Evolutionary conservation across 2,113 vertebrate genomes (phyloP), one percentile per base, ranked within the genome.

Genomic region (Rhodinocichla rosea): DNA sequence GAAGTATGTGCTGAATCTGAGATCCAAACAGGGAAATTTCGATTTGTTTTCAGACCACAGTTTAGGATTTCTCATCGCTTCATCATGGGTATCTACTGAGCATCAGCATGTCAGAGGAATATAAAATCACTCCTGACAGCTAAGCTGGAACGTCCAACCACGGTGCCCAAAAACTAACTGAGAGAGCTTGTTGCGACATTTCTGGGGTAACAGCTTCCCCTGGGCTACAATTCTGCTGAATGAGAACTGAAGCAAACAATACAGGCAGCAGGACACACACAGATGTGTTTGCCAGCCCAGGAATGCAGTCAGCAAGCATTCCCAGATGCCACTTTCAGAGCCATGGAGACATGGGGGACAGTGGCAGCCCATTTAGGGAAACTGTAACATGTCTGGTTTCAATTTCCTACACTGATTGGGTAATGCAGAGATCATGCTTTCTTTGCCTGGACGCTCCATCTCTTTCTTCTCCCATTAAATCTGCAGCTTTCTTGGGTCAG

Each of bases 201-300:
- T 97, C 97, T 97, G 77, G 96, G 96, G 59, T 96, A 97, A 77
- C 85, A 79, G 87, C 79, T 96, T 94, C 92, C 97, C 95, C 81
- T 94, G 74, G 92, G 97, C 95, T 96, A 95, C 65, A 59, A 11
- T 60, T 93, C 85, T 75, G 89, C 89, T 91, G 92, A 96, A 97
- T 64, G 83, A 96, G 95, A 97, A 91, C 57, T 93, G 88, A 97
- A 93, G 94, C 87, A 96, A 95, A 96, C 94, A 94, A 96, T 95
- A 92, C 85, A 97, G 91, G 95, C 94, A 96, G 93, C 96, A 92
- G 85, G 87, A 96, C 59, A 93, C 49, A 81, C 68, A 85, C 82
- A 94, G 91, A 94, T 85, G 60, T 76, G 84, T 79, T 71, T 86
- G 74, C 84, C 57, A 89, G 86, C 60, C 87, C 70, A 84, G 70